Conservation (phyloP, 2,113 vertebrate genomes). For the Elephas maximus region DNA sequence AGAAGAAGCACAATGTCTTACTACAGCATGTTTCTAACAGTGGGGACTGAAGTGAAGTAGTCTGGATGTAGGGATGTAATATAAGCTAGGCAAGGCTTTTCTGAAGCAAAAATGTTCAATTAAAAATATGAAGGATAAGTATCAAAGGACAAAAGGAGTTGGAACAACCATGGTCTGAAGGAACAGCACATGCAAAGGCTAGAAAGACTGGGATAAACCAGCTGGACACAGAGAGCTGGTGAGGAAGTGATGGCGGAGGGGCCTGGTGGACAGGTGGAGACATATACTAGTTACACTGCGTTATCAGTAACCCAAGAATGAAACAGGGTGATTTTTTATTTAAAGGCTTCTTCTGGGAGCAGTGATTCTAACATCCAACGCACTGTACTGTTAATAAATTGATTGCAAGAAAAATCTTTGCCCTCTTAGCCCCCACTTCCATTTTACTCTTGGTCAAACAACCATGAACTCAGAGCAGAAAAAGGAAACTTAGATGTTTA, state of each 20-base stretch:
- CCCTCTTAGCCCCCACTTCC: not conserved
- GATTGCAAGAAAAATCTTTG: not conserved
- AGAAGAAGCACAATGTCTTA: not conserved
- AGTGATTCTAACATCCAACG: not conserved
- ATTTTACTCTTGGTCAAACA: not conserved
- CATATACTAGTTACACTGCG: not conserved
- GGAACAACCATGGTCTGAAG: not conserved
- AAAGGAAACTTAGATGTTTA: not conserved
- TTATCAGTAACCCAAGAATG: not conserved
- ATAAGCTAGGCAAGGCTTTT: not conserved
- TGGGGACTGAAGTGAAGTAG: not conserved
- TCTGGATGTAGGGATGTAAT: not conserved
- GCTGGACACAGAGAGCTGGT: fast-evolving
- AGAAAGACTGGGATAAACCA: not conserved
- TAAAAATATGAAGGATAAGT: not conserved
- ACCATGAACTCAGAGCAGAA: not conserved
- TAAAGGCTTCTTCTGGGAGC: not conserved
- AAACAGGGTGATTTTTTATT: not conserved
- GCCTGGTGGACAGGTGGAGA: fast-evolving
- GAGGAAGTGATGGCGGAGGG: not conserved
- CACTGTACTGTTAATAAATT: not conserved
- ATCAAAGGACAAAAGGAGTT: not conserved
- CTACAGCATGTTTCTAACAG: not conserved
- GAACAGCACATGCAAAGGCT: not conserved
- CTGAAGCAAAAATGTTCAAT: not conserved